Evolutionary conservation across 2,888 invertebrate genomes (phyloP).

Genomic region (Sicus ferrugineus): DNA sequence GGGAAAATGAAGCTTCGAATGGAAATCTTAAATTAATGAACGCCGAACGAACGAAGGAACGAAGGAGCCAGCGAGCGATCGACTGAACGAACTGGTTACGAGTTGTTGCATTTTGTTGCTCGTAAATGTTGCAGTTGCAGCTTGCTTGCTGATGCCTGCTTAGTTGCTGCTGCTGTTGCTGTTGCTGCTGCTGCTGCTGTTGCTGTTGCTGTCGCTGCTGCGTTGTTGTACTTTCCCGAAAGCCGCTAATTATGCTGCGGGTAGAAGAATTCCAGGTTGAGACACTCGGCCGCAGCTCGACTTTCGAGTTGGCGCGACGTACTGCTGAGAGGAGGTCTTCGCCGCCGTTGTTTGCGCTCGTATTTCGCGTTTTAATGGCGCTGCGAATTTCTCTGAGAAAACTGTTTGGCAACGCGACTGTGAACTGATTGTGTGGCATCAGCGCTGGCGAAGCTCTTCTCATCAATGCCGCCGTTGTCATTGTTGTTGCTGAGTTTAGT

Average conservation of each 20-base stretch:
- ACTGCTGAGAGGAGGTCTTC: background rate
- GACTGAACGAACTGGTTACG: slow-evolving; percentile 14
- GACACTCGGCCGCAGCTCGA: slow-evolving; percentile 12
- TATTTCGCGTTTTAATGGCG: background rate
- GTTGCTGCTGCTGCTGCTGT: slow-evolving; percentile 25
- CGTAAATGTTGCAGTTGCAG: slow-evolving; percentile 13
- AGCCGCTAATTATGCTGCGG: slow-evolving; percentile 25
- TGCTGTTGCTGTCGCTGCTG: slow-evolving; percentile 24
- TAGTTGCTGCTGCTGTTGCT: slow-evolving; percentile 35
- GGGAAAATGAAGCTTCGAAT: slow-evolving; percentile 56
- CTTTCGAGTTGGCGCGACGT: slow-evolving; percentile 19
- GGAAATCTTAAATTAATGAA: slow-evolving; percentile 63
- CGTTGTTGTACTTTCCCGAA: slow-evolving; percentile 24
- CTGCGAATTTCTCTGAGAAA: slow-evolving; percentile 17
- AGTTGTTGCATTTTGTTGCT: slow-evolving; percentile 1
- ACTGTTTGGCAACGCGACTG: slow-evolving; percentile 4
- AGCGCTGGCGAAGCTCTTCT: background rate
- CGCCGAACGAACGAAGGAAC: slow-evolving; percentile 51
- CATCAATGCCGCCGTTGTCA: background rate
- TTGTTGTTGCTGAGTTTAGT: background rate
- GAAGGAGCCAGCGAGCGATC: slow-evolving; percentile 23
- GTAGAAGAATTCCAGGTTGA: slow-evolving; percentile 4
- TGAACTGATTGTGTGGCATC: background rate
- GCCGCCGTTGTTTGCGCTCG: background rate
- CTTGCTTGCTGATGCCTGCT: background rate